Evolutionary conservation across 2,113 vertebrate species (phyloP), one percentile per base, ranked within the genome.

Genomic region (Artemisiospiza belli): DNA sequence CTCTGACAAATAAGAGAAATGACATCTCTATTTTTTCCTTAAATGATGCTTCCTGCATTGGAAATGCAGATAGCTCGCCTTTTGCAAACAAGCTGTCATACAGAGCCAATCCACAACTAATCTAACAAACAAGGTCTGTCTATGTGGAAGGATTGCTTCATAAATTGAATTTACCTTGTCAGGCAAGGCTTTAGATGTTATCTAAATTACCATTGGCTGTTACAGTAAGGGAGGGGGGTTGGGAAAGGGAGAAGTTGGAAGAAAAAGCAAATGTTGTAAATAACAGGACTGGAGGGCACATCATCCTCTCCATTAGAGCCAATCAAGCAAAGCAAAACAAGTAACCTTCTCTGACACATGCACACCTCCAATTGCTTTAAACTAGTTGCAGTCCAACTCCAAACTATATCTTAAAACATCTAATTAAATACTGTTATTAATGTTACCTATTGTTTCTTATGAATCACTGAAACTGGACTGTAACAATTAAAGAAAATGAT

Each of bases 81-180:
- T 96, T 91, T 97, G 96, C 91, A 97, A 98, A 95, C 97, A 97
- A 97, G 93, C 97, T 98, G 98, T 98, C 98, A 98, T 64, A 83
- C 72, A 89, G 72, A 97, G 86, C 87, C 96, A 96, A 97, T 97
- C 77, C 78, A 33, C 94, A 69, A 74, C 91, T 98, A 97, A 97
- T 97, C 95, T 97, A 97, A 90, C 94, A 97, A 98, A 97, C 94
- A 96, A 97, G 96, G 89, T 96, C 78, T 97, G 97, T 84, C 95
- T 96, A 5, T 97, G 94, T 83, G 93, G 97, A 94, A 86, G 88
- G 82, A 96, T 97, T 92, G 81, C 97, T 97, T 97, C 95, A 89
- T 97, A 96, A 97, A 98, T 98, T 97, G 95, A 97, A 97, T 35
- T 96, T 97, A 94, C 96, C 96, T 97, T 98, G 97, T 98, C 97